Evolutionary conservation across 2,113 vertebrate species (phyloP), one percentile per base, ranked within the genome.

Genomic region (Canis aureus): DNA sequence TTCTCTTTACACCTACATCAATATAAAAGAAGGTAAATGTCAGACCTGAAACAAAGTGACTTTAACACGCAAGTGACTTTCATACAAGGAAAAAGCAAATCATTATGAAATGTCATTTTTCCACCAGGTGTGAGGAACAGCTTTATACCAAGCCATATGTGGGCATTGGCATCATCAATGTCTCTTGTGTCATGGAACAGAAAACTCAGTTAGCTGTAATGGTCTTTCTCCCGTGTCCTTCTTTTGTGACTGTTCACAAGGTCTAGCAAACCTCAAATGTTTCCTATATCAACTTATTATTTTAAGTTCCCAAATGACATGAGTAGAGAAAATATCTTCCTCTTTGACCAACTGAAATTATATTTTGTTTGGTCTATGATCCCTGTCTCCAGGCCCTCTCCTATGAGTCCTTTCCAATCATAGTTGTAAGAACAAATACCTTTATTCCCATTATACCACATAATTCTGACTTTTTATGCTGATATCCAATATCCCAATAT

Each of bases 1-100:
- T 91, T 89, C n/a, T 92, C 17, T 57, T 89, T 64, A 95, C 16
- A 94, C 20, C 7, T 90, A 27, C 80, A 73, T 8, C 59, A 78
- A 64, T 78, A 83, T 71, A 78, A 93, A 86, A 67, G 25, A 71
- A 86, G 53, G 5, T 64, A 71, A 93, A 78, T 59, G 20, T 83
- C 25, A 79, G 49, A 76, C 22, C 11, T 60, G 69, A 79, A 79
- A 67, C 38, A 89, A 91, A 84, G 66, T 60, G 17, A 89, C 13
- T 84, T 95, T 91, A 83, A 35, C 27, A 81, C 55, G 10, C 53
- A 86, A 85, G 22, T 90, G 19, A 73, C 11, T 62, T 91, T 53
- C 80, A 27, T 57, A 80, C 8, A 87, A 76, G 6, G 25, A 87
- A 74, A 74, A 91, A 17, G 16, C 69, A 49, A 94, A 60, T 11